Evolutionary conservation across 2,888 invertebrate species (phyloP), one percentile per base, ranked within the genome.

Genomic region (Prostheceraeus crozeri): DNA sequence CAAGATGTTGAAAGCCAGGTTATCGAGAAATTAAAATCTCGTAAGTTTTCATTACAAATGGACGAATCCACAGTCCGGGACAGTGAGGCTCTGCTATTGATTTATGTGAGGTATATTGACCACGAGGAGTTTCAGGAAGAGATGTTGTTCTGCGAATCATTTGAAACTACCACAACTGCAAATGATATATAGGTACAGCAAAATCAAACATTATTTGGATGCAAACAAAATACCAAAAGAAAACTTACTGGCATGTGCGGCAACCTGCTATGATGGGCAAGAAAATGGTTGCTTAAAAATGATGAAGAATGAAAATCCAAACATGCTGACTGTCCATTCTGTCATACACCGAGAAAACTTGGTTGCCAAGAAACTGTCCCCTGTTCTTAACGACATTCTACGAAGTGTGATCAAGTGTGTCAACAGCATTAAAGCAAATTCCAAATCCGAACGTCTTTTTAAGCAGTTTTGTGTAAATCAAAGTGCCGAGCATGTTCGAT

Each of bases 281-380:
- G 35, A 60, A 57, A 57, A 60, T 35, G 57, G 57, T 33, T 60
- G 60, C 54, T 52, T 62, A 57, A n/a, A n/a, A n/a, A n/a, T n/a
- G n/a, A n/a, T n/a, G n/a, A n/a, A n/a, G n/a, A n/a, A n/a, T n/a
- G 33, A 35, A 45, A 62, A 60, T 59, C 58, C 61, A 28, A 33
- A 36, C 16, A 61, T 62, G 46, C 35, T 60, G 30, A 45, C 51
- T 33, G 48, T 59, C 35, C 62, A 61, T 52, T 61, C 56, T 52
- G 61, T 64, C 36, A 61, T 64, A 61, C 62, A 60, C 28, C 28
- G 62, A 33, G 53, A 60, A 56, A 61, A 64, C 55, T 48, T 63
- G 30, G 64, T 59, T 35, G 60, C 61, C 2, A 63, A 61, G 59
- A 60, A 55, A n/a, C 27, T 57, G 25, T 60, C 55, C 3, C 54